phyloP scores from a whole-genome alignment of 2,888 invertebrate species.

The Esperia sulphurella region DNA sequence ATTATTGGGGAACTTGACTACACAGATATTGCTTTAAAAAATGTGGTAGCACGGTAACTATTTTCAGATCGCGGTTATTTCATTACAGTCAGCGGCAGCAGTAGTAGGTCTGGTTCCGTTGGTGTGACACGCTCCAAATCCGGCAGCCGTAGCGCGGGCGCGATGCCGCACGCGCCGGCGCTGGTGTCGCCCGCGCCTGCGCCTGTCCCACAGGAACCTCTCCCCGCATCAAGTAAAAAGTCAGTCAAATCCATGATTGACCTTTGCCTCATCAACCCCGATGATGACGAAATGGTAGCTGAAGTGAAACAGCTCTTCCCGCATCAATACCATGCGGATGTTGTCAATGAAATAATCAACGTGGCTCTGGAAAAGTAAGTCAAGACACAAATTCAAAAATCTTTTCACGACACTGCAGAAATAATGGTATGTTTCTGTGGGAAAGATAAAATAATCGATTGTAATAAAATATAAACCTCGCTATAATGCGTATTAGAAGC shows the following conservation, averaged over 20 bases:
- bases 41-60: too few species aligned
- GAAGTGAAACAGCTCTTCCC: constrained; percentile 50
- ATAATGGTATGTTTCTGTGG: too few species aligned
- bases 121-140: constrained; percentile 50
- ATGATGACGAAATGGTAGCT: constrained; percentile 47
- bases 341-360: constrained; percentile 57
- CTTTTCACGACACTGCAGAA: too few species aligned
- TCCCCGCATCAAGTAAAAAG: constrained; percentile 51
- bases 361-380: constrained; percentile 61
- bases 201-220: constrained; percentile 44
- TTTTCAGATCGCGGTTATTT: too few species aligned
- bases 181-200: constrained; percentile 22
- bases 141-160: constrained; percentile 40
- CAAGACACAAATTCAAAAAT: not conserved
- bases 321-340: constrained; percentile 52
- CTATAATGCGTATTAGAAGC: too few species aligned
- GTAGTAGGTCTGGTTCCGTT: constrained; percentile 53
- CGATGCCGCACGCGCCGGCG: constrained; percentile 27
- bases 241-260: constrained; percentile 51
- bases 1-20: too few species aligned
- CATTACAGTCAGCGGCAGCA: constrained; percentile 31
- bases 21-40: too few species aligned
- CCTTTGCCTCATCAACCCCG: constrained; percentile 46
- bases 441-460: too few species aligned
- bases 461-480: too few species aligned